These are phyloP conservation scores for Sebastes minor DNA, from an alignment of 2,797 vertebrate species.

Conservation along the genomic window DNA sequence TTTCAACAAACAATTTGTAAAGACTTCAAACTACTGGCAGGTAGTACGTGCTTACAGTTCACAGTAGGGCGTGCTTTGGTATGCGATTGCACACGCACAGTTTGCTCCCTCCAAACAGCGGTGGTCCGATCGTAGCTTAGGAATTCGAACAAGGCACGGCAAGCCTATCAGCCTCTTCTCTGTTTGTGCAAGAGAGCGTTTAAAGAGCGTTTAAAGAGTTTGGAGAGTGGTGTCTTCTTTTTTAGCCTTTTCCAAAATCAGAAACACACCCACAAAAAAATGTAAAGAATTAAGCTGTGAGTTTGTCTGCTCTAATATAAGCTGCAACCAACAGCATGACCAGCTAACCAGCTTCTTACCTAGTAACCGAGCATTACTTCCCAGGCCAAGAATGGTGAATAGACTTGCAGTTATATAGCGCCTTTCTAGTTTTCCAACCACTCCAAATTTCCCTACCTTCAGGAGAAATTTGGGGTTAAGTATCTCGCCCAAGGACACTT, in stretches of 20 bases:
- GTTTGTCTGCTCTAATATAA: not conserved
- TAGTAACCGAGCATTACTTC: not conserved
- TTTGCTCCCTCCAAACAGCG: not conserved
- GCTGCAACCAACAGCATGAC: not conserved
- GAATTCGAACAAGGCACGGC: not conserved
- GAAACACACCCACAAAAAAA: not conserved
- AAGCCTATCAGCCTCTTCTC: not conserved
- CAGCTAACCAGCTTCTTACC: not conserved
- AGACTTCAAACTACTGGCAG: not conserved
- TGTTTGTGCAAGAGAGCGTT: not conserved
- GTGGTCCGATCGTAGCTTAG: not conserved
- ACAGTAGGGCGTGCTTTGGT: not conserved
- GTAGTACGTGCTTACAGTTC: not conserved
- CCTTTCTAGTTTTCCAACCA: too few relatives aligned
- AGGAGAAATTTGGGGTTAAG: too few relatives aligned
- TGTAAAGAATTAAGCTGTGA: not conserved
- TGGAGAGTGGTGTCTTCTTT: not conserved
- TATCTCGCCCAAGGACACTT: too few relatives aligned
- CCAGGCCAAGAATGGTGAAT: not conserved
- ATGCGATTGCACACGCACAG: not conserved
- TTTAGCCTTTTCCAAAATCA: not conserved
- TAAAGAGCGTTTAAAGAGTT: not conserved
- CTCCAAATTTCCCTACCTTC: too few relatives aligned
- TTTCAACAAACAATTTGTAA: conserved; percentile 12
- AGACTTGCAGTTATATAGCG: too few relatives aligned